Conservation (phyloP, 2,113 vertebrate genomes). For the Toxostoma redivivum region DNA sequence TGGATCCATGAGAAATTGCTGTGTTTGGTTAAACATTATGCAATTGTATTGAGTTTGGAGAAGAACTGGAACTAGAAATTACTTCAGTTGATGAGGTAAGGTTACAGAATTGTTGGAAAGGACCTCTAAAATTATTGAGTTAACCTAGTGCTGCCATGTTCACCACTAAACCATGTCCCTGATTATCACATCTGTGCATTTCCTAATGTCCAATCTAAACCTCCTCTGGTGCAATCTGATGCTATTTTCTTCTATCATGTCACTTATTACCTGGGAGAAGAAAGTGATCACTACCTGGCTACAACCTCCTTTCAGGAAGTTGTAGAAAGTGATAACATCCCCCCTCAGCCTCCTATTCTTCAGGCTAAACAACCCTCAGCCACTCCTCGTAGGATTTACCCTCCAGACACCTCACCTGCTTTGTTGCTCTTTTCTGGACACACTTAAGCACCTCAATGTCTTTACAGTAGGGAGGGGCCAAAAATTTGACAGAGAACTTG, state of each 20-base stretch:
- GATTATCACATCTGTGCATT: too few species aligned
- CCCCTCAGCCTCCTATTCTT: neutral
- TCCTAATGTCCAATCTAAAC: neutral
- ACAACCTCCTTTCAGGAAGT: neutral
- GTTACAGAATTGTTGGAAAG: too few species aligned
- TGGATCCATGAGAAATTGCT: neutral
- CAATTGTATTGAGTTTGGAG: fast-evolving
- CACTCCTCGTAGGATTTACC: neutral
- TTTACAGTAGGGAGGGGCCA: neutral
- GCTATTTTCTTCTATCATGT: neutral
- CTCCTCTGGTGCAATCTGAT: neutral
- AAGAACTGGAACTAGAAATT: neutral
- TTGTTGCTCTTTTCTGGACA: neutral
- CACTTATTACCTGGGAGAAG: neutral
- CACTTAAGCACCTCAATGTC: neutral
- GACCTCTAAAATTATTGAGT: too few species aligned
- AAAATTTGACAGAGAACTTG: neutral
- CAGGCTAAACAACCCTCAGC: neutral
- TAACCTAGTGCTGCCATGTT: too few species aligned
- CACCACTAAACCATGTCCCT: too few species aligned
- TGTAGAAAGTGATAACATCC: neutral
- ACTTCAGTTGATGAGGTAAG: neutral
- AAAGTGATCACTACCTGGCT: neutral
- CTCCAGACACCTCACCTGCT: neutral
- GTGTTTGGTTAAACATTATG: neutral